phyloP scores from a whole-genome alignment of 2,113 vertebrate genomes.

The Psilopsiagon aurifrons region DNA sequence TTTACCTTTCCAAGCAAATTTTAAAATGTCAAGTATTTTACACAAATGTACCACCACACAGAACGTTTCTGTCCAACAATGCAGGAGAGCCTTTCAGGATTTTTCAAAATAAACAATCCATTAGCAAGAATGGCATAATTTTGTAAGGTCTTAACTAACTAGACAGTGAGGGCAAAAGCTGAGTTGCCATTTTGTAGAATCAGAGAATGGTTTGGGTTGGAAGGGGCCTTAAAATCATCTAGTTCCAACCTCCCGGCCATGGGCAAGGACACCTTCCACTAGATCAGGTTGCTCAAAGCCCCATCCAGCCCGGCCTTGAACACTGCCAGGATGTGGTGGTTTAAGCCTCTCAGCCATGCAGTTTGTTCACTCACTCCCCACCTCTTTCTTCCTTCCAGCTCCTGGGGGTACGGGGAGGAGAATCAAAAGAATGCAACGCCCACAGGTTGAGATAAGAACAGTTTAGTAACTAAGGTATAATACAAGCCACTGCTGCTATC shows the following conservation, averaged over 20 bases:
- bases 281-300: not conserved
- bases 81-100: not conserved
- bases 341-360: too few species aligned
- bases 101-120: slow-evolving; percentile 17
- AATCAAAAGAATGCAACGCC: too few species aligned
- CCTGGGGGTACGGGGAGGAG: too few species aligned
- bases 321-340: not conserved
- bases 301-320: not conserved
- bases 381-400: too few species aligned
- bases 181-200: not conserved
- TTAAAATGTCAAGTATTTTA: slow-evolving; percentile 24
- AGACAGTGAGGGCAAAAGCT: not conserved
- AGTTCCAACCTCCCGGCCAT: not conserved
- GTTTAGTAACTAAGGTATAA: too few species aligned
- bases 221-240: not conserved
- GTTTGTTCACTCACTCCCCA: too few species aligned
- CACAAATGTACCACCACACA: not conserved
- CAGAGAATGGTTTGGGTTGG: not conserved
- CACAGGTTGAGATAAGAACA: too few species aligned
- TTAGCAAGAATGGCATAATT: not conserved
- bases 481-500: too few species aligned
- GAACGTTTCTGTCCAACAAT: not conserved
- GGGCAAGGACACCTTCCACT: not conserved
- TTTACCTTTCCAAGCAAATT: slow-evolving; percentile 16
- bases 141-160: not conserved